Conservation (phyloP, 2,888 invertebrate species). For the Hirtodrosophila confusa region DNA sequence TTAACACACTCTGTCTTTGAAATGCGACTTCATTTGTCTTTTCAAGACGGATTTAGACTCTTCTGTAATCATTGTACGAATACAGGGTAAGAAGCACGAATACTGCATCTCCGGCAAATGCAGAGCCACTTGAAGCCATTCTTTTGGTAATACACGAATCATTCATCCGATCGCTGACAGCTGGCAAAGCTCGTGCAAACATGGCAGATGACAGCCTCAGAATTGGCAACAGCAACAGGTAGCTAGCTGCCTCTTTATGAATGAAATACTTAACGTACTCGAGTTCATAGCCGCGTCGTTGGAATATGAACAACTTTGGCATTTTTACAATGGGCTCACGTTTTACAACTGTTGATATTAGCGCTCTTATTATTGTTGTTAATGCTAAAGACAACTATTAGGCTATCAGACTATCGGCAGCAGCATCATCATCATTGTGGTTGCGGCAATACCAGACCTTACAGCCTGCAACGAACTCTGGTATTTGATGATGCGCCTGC, state of each 20-base stretch:
- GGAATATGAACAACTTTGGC: slow-evolving; percentile 26
- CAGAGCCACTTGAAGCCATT: neutral
- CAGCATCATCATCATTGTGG: slow-evolving; percentile 18
- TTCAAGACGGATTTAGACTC: too few relatives aligned
- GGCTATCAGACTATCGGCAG: slow-evolving; percentile 30
- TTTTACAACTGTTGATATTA: slow-evolving; percentile 26
- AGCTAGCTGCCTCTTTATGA: slow-evolving; percentile 28
- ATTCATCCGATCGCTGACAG: slow-evolving; percentile 31
- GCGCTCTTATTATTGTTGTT: slow-evolving; percentile 20
- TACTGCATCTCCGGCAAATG: too few relatives aligned
- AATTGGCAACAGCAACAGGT: slow-evolving; percentile 3
- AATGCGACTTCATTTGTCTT: too few relatives aligned
- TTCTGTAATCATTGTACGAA: too few relatives aligned
- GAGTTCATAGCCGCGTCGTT: too few relatives aligned
- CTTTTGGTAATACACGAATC: slow-evolving; percentile 23
- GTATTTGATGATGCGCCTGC: slow-evolving; percentile 58
- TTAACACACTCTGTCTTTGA: too few relatives aligned
- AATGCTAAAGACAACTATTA: slow-evolving; percentile 43
- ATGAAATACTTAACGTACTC: slow-evolving; percentile 25
- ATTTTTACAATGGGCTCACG: slow-evolving; percentile 50
- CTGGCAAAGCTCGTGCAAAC: slow-evolving; percentile 32
- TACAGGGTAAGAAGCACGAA: too few relatives aligned
- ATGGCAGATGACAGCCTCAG: slow-evolving; percentile 38
- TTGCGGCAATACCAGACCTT: slow-evolving; percentile 1
- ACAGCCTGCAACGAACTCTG: slow-evolving; percentile 63